A percentile compares a stretch with the other conserved stretches of the same genome.
These are phyloP conservation scores for Drosophila insularis DNA, from an alignment of 1,140 invertebrate genomes.

Conservation along the genomic window DNA sequence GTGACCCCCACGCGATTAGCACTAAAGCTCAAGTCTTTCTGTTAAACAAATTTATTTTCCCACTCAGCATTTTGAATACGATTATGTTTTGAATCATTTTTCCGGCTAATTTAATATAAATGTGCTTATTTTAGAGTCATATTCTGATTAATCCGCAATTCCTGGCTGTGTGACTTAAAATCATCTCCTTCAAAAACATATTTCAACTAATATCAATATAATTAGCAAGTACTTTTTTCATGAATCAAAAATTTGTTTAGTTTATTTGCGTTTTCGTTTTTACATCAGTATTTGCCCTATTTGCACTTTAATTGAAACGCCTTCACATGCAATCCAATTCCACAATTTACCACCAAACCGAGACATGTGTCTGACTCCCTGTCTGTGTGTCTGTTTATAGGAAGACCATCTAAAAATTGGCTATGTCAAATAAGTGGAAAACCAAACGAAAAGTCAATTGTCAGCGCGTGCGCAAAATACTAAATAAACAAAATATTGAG, in stretches of 20 bases:
- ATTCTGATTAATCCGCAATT: too few relatives aligned
- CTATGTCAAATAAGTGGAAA: conserved; percentile 1
- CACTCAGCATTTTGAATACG: too few relatives aligned
- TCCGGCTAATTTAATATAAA: too few relatives aligned
- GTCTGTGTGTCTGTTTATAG: not conserved
- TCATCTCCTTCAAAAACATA: too few relatives aligned
- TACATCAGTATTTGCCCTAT: not conserved
- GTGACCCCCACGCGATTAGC: too few relatives aligned
- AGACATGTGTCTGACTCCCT: not conserved
- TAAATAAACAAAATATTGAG: conserved; percentile 40
- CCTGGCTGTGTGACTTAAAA: too few relatives aligned
- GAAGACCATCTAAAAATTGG: not conserved
- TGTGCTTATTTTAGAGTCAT: too few relatives aligned
- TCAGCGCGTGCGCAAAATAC: not conserved
- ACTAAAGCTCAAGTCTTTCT: too few relatives aligned
- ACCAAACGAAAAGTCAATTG: conserved; percentile 3
- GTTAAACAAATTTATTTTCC: too few relatives aligned
- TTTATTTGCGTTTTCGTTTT: not conserved
- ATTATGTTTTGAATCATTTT: too few relatives aligned
- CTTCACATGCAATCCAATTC: conserved; percentile 3
- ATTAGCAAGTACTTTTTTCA: not conserved
- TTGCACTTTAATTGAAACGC: conserved; percentile 5
- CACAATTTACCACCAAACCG: not conserved
- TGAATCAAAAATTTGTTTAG: not conserved
- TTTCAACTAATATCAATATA: too few relatives aligned